Percentiles rank a stretch among this genome's conserved stretches.
Evolutionary conservation across 2,797 vertebrate species (phyloP).

Genomic region (Notolepis coatsorum): DNA sequence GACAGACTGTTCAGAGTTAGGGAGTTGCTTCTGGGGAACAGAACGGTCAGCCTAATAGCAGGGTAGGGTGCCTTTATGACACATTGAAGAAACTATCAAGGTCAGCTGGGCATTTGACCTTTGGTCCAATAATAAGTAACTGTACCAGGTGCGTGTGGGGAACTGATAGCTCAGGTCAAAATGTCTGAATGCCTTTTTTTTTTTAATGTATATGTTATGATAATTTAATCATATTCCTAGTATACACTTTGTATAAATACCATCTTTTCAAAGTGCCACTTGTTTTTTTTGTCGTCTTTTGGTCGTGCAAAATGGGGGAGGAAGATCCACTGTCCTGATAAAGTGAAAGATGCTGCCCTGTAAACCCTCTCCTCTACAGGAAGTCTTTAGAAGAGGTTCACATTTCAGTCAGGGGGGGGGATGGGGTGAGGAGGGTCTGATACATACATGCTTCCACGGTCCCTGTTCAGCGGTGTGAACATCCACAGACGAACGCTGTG

Average conservation of each 20-base stretch:
- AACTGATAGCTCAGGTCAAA: conserved; percentile 35
- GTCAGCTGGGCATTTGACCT: conserved; percentile 29
- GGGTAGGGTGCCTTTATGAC: conserved; percentile 28
- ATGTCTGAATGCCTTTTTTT: conserved; percentile 40
- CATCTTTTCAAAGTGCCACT: conserved; percentile 61
- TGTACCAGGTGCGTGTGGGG: conserved; percentile 17
- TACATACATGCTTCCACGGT: conserved; percentile 49
- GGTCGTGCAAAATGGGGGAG: conserved; percentile 52
- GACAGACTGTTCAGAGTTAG: conserved; percentile 13
- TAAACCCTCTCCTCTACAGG: conserved; percentile 41
- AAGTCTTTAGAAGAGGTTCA: conserved; percentile 61
- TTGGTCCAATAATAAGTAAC: conserved; percentile 32
- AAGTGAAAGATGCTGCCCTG: conserved; percentile 40
- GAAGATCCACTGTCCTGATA: conserved; percentile 50
- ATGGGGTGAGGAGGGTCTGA: too few species aligned
- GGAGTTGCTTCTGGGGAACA: conserved; percentile 23
- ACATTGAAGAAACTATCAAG: conserved; percentile 39
- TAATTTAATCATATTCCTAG: conserved; percentile 33
- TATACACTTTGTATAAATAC: conserved; percentile 40
- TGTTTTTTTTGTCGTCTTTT: conserved; percentile 59
- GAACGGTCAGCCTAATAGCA: conserved; percentile 29
- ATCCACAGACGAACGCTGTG: conserved; percentile 52
- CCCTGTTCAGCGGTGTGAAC: conserved; percentile 50
- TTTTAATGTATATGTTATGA: conserved; percentile 38
- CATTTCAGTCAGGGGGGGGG: conserved; percentile 66